Conservation (phyloP, 2,113 vertebrate species). For the Protobothrops mucrosquamatus region DNA sequence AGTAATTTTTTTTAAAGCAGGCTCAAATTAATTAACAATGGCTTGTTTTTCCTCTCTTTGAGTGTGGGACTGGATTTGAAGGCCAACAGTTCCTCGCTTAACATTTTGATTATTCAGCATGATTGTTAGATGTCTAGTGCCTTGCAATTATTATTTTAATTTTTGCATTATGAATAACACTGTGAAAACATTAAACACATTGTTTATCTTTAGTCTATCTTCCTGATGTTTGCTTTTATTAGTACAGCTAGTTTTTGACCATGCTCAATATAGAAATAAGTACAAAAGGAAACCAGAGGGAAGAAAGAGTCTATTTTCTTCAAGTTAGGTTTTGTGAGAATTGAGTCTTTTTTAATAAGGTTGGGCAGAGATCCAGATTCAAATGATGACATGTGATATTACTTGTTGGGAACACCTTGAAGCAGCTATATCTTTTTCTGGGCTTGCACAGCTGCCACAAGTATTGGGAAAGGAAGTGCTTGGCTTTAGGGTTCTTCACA, state of each 20-base stretch:
- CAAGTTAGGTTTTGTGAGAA: conserved; percentile 2
- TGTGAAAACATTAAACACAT: background rate
- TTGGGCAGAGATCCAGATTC: background rate
- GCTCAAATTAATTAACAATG: background rate
- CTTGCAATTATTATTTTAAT: background rate
- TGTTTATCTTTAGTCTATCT: conserved; percentile 21
- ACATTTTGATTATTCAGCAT: background rate
- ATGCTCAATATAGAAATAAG: background rate
- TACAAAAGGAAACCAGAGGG: background rate
- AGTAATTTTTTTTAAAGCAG: background rate
- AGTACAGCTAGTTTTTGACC: background rate
- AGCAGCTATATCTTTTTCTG: background rate
- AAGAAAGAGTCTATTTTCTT: background rate
- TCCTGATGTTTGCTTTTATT: background rate
- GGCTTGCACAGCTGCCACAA: background rate
- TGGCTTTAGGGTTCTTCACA: background rate
- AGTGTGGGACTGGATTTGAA: conserved; percentile 6
- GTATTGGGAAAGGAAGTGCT: background rate
- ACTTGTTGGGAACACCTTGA: background rate
- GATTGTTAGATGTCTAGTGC: background rate
- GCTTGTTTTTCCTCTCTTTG: background rate
- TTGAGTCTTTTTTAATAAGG: background rate
- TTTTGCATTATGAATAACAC: background rate
- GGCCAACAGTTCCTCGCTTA: conserved; percentile 6
- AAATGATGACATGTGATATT: background rate